Evolutionary conservation across 2,888 invertebrate genomes (phyloP), one percentile per base, ranked within the genome.

Genomic region (Leuctra nigra): DNA sequence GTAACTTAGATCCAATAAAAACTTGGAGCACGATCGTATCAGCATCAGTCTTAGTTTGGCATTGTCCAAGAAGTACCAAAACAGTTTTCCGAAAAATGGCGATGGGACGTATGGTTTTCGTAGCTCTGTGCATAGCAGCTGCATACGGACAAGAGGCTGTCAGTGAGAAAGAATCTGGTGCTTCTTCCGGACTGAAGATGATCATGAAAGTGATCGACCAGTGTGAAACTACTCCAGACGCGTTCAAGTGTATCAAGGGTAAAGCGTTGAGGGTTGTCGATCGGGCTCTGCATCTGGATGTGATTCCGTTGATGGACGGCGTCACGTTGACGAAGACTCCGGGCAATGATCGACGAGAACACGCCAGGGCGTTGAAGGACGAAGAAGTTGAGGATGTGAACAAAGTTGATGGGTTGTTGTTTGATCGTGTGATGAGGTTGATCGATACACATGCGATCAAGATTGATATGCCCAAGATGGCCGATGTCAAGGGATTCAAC

Each of bases 401-500:
- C 18, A 22, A 23, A 23, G 20, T 58, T 9, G 54, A 55, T 25
- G 50, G 55, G 9, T 78, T 87, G 61, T 75, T 91, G 55, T 72
- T 87, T 62, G 87, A 90, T 67, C 82, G 85, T 62, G 78, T 89
- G 11, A 81, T 84, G 61, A 80, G 83, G 64, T 83, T 89, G 70
- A 79, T 90, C 63, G 83, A 85, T 65, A 83, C 84, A 50, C 89
- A 90, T 66, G 84, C 87, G 16, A 75, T 91, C 41, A 88, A 91
- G 68, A 82, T 90, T 66, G 87, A 87, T 71, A 78, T 90, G 66
- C 88, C 35, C n/a, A 33, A 36, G 39, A 1, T 24, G 53, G 22
- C 89, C 65, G 81, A 81, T 60, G 80, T 80, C 55, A 80, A 84
- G n/a, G n/a, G n/a, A 36, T 81, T 86, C 63, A 78, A 83, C 64